Evolutionary conservation across 2,113 vertebrate genomes (phyloP), one percentile per base, ranked within the genome.

Genomic region (Embiotoca jacksoni): DNA sequence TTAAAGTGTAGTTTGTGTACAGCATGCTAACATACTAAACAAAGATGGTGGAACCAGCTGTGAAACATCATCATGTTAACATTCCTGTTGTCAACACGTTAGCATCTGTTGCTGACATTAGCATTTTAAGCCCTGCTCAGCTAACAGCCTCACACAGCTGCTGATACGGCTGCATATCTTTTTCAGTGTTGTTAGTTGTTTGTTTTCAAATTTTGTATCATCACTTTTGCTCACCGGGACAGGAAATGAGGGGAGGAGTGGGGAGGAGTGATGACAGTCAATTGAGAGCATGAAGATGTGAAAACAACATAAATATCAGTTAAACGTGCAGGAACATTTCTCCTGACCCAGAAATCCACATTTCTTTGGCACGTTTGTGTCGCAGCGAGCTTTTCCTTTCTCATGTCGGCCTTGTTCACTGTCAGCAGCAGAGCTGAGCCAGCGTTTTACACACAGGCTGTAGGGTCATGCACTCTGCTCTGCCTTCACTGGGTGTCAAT

Each of bases 361-460:
- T 65, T 74, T 77, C 44, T 84, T 58, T n/a, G 23, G 56, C 71
- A 72, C 70, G 64, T 67, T 80, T 81, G 67, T 87, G 72, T 55
- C 55, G 7, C 60, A 36, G 64, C 41, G 2, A 68, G 75, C 52
- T 41, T 81, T 64, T 75, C 58, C 83, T 78, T 83, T 87, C 72
- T 89, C 88, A 57, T 75, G 57, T 60, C 23, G 57, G 76, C 76
- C 83, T 84, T 63, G 74, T 90, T 90, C 85, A 76, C 83, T 81
- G 61, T 85, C 77, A 58, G 81, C 68, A 54, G 49, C 75, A 85
- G 58, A 78, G 90, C 90, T 92, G 92, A 93, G 50, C 56, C 89
- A 91, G 90, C 91, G 31, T 66, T 91, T 91, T 78, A 76, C 86
- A 79, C 81, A 89, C 63, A 73, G 79, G 72, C 83, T 73, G 72